Evolutionary conservation across 1,140 invertebrate genomes (phyloP).

Genomic region (Adelges cooleyi): DNA sequence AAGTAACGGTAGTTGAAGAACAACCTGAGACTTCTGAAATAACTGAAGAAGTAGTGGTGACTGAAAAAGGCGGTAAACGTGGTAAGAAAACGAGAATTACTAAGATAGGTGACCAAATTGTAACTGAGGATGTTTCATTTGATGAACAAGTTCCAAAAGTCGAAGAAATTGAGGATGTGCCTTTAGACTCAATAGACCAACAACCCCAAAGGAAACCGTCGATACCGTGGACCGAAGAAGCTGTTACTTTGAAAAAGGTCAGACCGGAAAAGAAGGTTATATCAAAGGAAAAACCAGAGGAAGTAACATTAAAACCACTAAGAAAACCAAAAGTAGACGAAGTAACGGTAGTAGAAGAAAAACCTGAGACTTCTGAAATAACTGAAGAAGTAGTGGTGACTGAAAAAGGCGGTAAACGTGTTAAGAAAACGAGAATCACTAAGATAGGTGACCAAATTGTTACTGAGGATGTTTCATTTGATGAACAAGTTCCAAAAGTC

Average conservation of each 20-base stretch:
- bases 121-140: neutral
- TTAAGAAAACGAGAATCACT: neutral
- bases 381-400: neutral
- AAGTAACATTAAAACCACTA: constrained; percentile 34
- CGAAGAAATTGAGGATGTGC: neutral
- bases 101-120: neutral
- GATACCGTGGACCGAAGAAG: constrained; percentile 34
- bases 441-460: neutral
- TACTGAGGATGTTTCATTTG: neutral
- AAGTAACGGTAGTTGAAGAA: no score
- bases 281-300: constrained; percentile 38
- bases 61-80: no score
- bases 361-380: neutral
- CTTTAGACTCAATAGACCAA: constrained; percentile 11
- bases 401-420: no score
- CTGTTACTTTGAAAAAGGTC: constrained; percentile 37
- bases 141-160: neutral
- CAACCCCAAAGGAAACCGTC: constrained; percentile 8
- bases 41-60: neutral
- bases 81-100: neutral
- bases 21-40: no score
- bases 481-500: neutral
- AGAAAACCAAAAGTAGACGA: neutral
- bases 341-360: no score
- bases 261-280: constrained; percentile 35